Base-by-base conservation (phyloP, 2,888 invertebrate species). In the Agonum fuliginosum region DNA sequence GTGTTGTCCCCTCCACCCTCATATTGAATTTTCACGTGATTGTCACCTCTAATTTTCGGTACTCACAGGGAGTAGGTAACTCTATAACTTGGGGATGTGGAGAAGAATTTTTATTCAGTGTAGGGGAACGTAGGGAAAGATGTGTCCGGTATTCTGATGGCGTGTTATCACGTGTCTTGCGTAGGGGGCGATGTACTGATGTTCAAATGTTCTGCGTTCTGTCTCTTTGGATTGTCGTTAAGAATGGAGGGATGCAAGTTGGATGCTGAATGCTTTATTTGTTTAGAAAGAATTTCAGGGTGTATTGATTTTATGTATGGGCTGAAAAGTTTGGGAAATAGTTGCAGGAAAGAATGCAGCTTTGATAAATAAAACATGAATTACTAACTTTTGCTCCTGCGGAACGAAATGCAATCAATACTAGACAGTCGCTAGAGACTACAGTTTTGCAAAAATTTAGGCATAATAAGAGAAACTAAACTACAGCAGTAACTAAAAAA, bases 101-200 rank as follows among this genome's bases (percentile, higher is more conserved):
- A 46, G 46, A 17, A 5, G 46, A 14, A 46, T 46, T 46, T 46
- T 46, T 46, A 46, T 46, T 14, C 17, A 46, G 19, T 46, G 46
- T 46, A 46, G 46, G 46, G 46, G 46, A 46, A 3, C 4, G 5
- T 46, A 46, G n/a, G 37, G 37, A 37, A 37, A 37, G 46, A 46
- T 46, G 17, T 62, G 37, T 65, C 46, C 27, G 62, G 27, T 74
- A 74, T 74, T 74, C 73, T 43, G 48, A 22, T 27, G 46, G 46
- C 62, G 46, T 65, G 74, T 74, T 74, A 74, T 74, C 74, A 74
- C 62, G 62, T 62, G 74, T 46, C 65, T 65, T 62, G 24, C 46
- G 43, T 14, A 24, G 24, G 62, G 74, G 46, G 24, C 54, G n/a
- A 46, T 46, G 46, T 46, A 17, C 37, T 27, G n/a, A 46, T 46